Percentiles rank a stretch among this genome's conserved stretches.
Evolutionary conservation across 2,797 vertebrate species (phyloP).

Genomic region (Hipposideros larvatus): DNA sequence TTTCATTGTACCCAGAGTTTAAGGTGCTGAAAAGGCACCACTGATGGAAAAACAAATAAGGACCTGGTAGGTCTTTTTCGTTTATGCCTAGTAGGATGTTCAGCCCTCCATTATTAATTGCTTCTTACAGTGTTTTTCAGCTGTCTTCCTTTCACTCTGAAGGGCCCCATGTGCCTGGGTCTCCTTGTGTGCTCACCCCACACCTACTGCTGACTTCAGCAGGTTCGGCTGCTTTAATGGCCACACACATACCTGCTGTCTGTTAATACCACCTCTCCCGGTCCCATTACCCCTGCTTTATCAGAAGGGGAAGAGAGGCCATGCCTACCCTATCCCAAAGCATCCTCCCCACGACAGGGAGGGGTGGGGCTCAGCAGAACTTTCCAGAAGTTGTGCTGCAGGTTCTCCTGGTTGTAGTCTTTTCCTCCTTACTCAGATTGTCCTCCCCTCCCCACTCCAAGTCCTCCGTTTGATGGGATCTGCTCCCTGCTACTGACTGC

Average conservation of each 20-base stretch:
- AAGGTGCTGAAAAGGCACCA: not conserved
- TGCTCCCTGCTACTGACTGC: not conserved
- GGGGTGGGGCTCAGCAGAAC: not conserved
- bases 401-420: not conserved
- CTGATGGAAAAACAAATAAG: not conserved
- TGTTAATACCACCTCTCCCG: not conserved
- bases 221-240: not conserved
- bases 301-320: not conserved
- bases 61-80: not conserved
- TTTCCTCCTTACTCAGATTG: not conserved
- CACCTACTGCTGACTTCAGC: fast-evolving
- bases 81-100: not conserved
- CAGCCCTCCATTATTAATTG: not conserved
- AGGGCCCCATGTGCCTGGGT: fast-evolving
- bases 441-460: not conserved
- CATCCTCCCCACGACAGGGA: not conserved
- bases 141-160: not conserved
- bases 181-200: not conserved
- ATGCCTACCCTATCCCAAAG: fast-evolving
- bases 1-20: not conserved
- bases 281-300: not conserved
- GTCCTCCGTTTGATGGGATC: not conserved
- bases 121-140: not conserved
- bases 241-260: not conserved
- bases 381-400: not conserved